Base-by-base conservation (phyloP, 2,888 invertebrate species). In the Aspidiotus rigidus region DNA sequence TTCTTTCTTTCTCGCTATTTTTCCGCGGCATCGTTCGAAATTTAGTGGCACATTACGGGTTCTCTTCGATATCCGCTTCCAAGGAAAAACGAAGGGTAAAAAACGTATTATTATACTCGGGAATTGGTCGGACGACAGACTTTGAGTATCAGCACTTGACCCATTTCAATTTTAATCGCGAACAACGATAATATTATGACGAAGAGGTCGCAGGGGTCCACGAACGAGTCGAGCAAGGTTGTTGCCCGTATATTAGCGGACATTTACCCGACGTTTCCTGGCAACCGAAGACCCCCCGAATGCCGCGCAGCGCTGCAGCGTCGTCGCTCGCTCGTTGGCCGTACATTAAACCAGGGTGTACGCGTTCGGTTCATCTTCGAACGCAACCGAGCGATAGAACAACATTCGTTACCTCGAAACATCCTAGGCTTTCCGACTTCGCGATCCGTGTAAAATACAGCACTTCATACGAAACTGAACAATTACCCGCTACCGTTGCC, bases 231-330 rank as follows among this genome's bases (percentile, higher is more conserved):
- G 67, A 67, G 40, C 67, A 67, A 67, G 67, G 67, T 67, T 67
- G 67, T 67, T 67, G 67, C 67, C 67, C 67, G 67, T 67, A 60
- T 59, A 67, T 67, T 59, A 67, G 67, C 67, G 67, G 67, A 59
- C 67, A 49, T 67, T 67, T 67, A 67, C 67, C 67, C 67, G 57
- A 59, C 67, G 67, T 67, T 67, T 67, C 67, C 60, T 67, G 67
- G 67, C 67, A 67, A 67, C 67, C 59, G 53, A 60, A 42, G n/a
- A 56, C 49, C 67, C 67, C 39, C 28, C 17, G 11, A 17, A 1
- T 13, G 17, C 17, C 59, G 17, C 28, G 13, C 59, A 28, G 8
- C 56, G 8, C 56, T 16, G 16, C 39, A 15, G 13, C 59, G 17
- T n/a, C n/a, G 17, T 15, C 10, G n/a, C 67, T 60, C 28, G n/a